Evolutionary conservation across 2,888 invertebrate species (phyloP).

Genomic region (Mimas tiliae): DNA sequence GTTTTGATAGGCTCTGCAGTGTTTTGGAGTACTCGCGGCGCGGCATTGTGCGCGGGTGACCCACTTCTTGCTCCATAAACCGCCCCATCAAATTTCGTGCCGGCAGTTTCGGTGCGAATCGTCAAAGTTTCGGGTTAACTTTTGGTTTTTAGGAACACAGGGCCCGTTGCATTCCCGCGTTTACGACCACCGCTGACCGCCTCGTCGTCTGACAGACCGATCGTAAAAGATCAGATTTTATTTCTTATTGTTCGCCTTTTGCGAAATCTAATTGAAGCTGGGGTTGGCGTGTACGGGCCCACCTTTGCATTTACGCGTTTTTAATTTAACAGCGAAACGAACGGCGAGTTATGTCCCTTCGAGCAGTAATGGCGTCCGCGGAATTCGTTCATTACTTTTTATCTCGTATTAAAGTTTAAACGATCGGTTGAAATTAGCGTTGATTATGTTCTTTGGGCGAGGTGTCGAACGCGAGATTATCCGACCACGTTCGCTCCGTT

Average conservation of each 20-base stretch:
- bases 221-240: constrained; percentile 83
- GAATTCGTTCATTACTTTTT: constrained; percentile 76
- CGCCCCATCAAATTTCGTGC: constrained; percentile 68
- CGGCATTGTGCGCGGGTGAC: constrained; percentile 62
- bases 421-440: constrained; percentile 21
- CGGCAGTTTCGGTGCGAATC: constrained; percentile 61
- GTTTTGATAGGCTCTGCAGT: constrained; percentile 30
- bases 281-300: constrained; percentile 53
- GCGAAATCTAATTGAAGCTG: constrained; percentile 83
- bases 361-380: constrained; percentile 61
- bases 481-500: constrained; percentile 8
- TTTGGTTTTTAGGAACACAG: constrained; percentile 67
- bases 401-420: constrained; percentile 60
- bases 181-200: constrained; percentile 73
- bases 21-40: constrained; percentile 20
- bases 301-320: constrained; percentile 75
- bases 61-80: constrained; percentile 73
- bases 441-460: constrained; percentile 15
- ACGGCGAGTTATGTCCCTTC: constrained; percentile 69
- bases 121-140: constrained; percentile 57
- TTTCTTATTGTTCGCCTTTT: constrained; percentile 83
- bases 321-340: constrained; percentile 74
- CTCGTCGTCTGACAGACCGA: constrained; percentile 67
- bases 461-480: constrained; percentile 13
- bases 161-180: constrained; percentile 78